Base-by-base conservation (phyloP, 2,797 vertebrate genomes). In the Ctenochaetus hawaiiensis region DNA sequence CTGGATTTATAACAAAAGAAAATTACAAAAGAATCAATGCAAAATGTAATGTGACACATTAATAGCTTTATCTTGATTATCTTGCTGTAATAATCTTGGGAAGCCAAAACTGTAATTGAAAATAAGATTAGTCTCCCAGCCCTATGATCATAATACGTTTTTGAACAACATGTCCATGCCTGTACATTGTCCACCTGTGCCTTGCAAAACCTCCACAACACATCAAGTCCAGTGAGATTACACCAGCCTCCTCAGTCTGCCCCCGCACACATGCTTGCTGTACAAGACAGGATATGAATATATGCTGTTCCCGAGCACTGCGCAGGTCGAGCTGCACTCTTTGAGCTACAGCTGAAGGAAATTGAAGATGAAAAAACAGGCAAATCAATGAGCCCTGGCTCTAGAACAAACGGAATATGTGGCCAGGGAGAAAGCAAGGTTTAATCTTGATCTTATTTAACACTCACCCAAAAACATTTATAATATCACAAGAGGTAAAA, bases 211-310 rank as follows among this genome's bases (percentile, higher is more conserved):
- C 83, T 84, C 69, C 72, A 78, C 63, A 88, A 87, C 85, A 86
- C 81, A 54, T 83, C 59, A 20, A 77, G 78, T 79, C 62, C 72
- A 84, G 81, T 78, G 85, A 88, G 80, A 89, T 82, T 70, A 81
- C 84, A 83, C 74, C 87, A 77, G 60, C 87, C 87, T 83, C 81
- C 84, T 77, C 87, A 87, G 57, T 76, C 87, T 83, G 76, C 88
- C 78, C 84, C 78, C 85, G 53, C 89, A 84, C 81, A 88, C 86
- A 91, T 89, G 84, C 78, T 85, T 59, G 69, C 80, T 88, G 72
- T 51, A 78, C 60, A 68, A 82, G 68, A 75, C 74, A 85, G 81
- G 77, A 88, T 85, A 84, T 83, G 84, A 90, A 82, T 85, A 81
- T 78, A 45, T 86, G 78, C 80, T 43, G 9, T 67, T 83, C 71